Conservation (phyloP, 2,113 vertebrate genomes). For the Heterochromis multidens region DNA sequence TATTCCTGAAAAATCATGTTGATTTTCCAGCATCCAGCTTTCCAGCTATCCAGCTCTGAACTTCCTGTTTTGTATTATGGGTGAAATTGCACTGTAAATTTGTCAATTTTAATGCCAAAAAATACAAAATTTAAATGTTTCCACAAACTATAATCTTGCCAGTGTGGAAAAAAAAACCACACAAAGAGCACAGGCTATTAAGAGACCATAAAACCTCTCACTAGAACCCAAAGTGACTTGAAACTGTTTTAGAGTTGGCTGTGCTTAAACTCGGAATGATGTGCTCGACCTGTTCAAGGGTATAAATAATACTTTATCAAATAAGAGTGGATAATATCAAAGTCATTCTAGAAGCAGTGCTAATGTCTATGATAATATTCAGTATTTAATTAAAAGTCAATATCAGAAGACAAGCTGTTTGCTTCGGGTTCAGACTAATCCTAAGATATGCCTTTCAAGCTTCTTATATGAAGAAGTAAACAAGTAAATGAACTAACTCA, state of each 20-base stretch:
- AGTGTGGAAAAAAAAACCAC: not conserved
- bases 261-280: not conserved
- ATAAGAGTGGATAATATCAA: not conserved
- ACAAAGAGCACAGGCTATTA: not conserved
- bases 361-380: not conserved
- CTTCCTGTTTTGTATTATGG: not conserved
- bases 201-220: slow-evolving; percentile 1
- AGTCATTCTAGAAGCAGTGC: not conserved
- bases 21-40: not conserved
- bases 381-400: not conserved
- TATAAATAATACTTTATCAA: not conserved
- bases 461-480: not conserved
- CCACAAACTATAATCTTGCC: not conserved
- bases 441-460: not conserved
- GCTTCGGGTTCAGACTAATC: not conserved
- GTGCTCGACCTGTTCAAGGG: not conserved
- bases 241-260: not conserved
- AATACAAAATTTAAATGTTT: not conserved
- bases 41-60: not conserved
- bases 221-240: not conserved
- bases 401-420: not conserved
- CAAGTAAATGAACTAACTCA: not conserved
- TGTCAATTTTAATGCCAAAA: not conserved
- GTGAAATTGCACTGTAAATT: not conserved
- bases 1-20: not conserved